Evolutionary conservation across 2,797 vertebrate genomes (phyloP).

Genomic region (Catamblyrhynchus diadema): DNA sequence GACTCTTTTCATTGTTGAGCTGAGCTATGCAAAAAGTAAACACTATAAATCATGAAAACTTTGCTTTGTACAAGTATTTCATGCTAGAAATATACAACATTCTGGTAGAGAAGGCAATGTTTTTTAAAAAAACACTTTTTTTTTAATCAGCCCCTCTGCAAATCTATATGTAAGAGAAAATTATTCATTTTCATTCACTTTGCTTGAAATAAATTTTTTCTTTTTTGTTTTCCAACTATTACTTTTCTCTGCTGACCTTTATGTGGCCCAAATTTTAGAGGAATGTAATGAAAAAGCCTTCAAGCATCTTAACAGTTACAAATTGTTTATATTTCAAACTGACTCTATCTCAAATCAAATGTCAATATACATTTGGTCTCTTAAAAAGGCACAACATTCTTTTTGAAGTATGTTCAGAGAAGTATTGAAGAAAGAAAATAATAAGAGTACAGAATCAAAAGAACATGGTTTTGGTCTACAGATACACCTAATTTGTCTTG

Average conservation of each 20-base stretch:
- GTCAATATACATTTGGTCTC: slow-evolving; percentile 45
- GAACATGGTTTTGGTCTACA: not conserved
- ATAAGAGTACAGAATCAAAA: not conserved
- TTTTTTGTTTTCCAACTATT: not conserved
- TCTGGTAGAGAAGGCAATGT: not conserved
- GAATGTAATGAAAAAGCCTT: slow-evolving; percentile 42
- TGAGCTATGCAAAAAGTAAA: slow-evolving; percentile 51
- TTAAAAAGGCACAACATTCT: not conserved
- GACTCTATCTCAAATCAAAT: slow-evolving; percentile 38
- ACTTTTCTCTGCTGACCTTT: slow-evolving; percentile 38
- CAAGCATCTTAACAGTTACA: slow-evolving; percentile 29
- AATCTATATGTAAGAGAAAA: not conserved
- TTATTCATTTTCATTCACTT: not conserved
- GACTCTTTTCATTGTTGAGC: slow-evolving; percentile 2
- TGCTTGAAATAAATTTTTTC: not conserved
- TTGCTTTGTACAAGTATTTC: slow-evolving; percentile 14
- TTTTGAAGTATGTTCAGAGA: not conserved
- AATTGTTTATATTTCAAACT: slow-evolving; percentile 31
- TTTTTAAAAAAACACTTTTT: not conserved
- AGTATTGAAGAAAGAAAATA: not conserved
- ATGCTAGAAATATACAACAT: not conserved
- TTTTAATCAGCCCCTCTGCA: not conserved
- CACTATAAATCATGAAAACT: slow-evolving; percentile 48
- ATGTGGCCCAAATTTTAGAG: not conserved
- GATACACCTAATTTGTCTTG: not conserved